Base-by-base conservation (phyloP, 2,888 invertebrate genomes). In the Theretra japonica region DNA sequence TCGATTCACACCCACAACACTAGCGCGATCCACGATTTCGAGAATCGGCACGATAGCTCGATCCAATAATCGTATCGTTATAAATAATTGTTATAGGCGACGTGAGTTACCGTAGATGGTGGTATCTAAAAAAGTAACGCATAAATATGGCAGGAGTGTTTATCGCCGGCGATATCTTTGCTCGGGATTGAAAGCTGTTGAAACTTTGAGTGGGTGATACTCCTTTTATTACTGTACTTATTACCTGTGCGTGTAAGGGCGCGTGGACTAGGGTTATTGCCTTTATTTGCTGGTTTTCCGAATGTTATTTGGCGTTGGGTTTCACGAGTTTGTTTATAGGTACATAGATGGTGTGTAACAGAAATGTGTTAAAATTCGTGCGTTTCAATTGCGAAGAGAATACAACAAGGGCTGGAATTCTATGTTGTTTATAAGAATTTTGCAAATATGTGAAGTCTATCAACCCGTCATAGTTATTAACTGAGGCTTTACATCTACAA, bases 71-170 rank as follows among this genome's bases (percentile, higher is more conserved):
- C 88, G 89, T 90, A 90, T 88, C 90, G 90, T 88, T 91, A 92
- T 91, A 91, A 86, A 65, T 65, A 65, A 88, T 90, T 88, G 91
- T 91, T 91, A 91, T 90, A 86, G 90, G 87, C 85, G 89, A 88
- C 87, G 88, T 92, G 92, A 93, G 88, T 92, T 93, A 92, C 89
- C 84, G 91, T 88, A 88, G 91, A 92, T 88, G 89, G 87, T 87
- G 86, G 88, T 86, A 48, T 73, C 65, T 72, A 78, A 85, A 89
- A 88, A 90, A 91, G 90, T 90, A 89, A 86, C 87, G 86, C 87
- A 91, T 91, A 92, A 91, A 92, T 90, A 90, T 86, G 86, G 83
- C 75, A 84, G 79, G 77, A 83, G 84, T 81, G 85, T 83, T 90
- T 91, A 92, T 92, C 90, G 87, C 81, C 86, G 86, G 84, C 83